These are phyloP conservation scores for Tetramorium simillimum DNA, from an alignment of 1,140 invertebrate genomes.

Conservation along the genomic window DNA sequence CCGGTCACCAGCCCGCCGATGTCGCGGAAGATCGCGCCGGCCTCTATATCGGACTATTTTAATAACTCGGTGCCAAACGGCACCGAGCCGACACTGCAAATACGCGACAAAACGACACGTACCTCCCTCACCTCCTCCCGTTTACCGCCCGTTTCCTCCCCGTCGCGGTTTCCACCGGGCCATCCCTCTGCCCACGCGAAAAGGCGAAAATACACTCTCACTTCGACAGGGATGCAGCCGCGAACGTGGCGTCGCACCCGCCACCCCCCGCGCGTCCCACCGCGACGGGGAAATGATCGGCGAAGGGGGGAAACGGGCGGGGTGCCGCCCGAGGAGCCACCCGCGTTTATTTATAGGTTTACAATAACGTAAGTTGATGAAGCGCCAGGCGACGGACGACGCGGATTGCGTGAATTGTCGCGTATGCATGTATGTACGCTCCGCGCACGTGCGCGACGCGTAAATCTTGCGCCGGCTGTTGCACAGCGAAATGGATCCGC, in stretches of 20 bases:
- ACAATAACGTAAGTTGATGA: slow-evolving; percentile 81
- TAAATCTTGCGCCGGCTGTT: slow-evolving; percentile 39
- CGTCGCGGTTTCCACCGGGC: slow-evolving; percentile 25
- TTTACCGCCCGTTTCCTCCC: not conserved
- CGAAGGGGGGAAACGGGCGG: not conserved
- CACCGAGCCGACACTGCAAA: slow-evolving; percentile 36
- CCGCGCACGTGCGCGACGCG: slow-evolving; percentile 61
- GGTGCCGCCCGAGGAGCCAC: slow-evolving; percentile 23
- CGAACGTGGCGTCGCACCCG: not conserved
- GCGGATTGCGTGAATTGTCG: slow-evolving; percentile 72
- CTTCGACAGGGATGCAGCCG: slow-evolving; percentile 63
- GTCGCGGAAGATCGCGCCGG: slow-evolving; percentile 35
- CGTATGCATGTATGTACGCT: slow-evolving; percentile 24
- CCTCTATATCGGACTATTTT: slow-evolving; percentile 53
- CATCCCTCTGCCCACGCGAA: slow-evolving; percentile 50
- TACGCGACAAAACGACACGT: slow-evolving; percentile 57
- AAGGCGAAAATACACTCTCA: slow-evolving; percentile 63
- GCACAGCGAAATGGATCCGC: not conserved
- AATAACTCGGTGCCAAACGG: slow-evolving; percentile 52
- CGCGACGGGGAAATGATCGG: slow-evolving; percentile 16
- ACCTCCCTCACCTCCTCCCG: not conserved
- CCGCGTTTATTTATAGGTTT: slow-evolving; percentile 79
- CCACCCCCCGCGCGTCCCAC: not conserved
- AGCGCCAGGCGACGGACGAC: slow-evolving; percentile 73
- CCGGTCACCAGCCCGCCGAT: not conserved